Percentiles rank a stretch among this genome's conserved stretches.
These are phyloP conservation scores for Pogona vitticeps DNA, from an alignment of 2,113 vertebrate species.

Conservation along the genomic window DNA sequence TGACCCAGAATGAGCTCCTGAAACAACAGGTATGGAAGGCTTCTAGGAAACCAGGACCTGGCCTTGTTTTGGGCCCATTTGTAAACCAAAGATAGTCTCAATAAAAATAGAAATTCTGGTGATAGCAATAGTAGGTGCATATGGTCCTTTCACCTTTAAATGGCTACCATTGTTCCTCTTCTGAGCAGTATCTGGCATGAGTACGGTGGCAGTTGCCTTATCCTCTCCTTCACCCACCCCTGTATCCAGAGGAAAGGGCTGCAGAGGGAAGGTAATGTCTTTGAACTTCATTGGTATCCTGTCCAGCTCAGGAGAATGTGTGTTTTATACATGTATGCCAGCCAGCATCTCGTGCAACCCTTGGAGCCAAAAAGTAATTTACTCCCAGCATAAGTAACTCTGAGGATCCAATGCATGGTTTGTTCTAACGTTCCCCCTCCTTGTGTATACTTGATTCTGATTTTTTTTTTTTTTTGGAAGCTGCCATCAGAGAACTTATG, in stretches of 20 bases:
- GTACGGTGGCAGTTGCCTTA: neutral
- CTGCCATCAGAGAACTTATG: neutral
- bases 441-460: neutral
- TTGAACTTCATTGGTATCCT: no score
- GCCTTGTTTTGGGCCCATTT: neutral
- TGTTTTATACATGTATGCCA: neutral
- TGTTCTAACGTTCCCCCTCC: neutral
- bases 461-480: neutral
- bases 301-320: neutral
- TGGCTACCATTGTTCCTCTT: neutral
- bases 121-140: neutral
- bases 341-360: no score
- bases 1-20: constrained; percentile 90
- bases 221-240: neutral
- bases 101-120: neutral
- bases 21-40: constrained; percentile 83
- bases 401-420: neutral
- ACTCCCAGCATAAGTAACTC: neutral
- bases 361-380: neutral
- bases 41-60: neutral
- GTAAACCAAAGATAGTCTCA: neutral
- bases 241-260: neutral
- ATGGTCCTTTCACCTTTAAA: neutral
- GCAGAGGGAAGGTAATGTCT: neutral
- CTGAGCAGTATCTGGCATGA: no score